Conservation (phyloP, 2,113 vertebrate species). For the Heterochromis multidens region DNA sequence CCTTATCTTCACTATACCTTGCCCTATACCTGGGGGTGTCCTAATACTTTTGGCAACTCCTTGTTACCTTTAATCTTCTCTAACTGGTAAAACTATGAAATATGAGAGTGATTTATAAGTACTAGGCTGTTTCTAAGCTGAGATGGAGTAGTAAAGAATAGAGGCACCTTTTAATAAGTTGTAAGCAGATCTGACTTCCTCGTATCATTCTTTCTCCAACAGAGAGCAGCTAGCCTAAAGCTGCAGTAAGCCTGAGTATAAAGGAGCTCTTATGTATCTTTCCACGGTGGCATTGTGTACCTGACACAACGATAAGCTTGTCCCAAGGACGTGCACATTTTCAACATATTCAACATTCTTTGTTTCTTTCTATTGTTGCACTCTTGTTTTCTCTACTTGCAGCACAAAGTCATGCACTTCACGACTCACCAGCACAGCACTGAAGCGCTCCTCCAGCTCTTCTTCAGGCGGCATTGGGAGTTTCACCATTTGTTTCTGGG, state of each 20-base stretch:
- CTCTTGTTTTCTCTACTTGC: background rate
- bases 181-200: background rate
- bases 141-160: background rate
- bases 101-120: background rate
- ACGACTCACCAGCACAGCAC: constrained; percentile 81
- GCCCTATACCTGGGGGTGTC: too few species aligned
- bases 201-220: background rate
- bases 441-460: constrained; percentile 85
- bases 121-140: background rate
- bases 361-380: background rate
- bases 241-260: constrained; percentile 38
- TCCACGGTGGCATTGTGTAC: constrained; percentile 37
- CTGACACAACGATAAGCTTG: constrained; percentile 39
- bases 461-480: constrained; percentile 79
- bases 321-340: constrained; percentile 39
- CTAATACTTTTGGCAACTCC: background rate
- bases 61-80: background rate
- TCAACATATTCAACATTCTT: constrained; percentile 52
- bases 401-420: background rate
- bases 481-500: constrained; percentile 67
- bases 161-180: background rate
- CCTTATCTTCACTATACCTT: background rate
- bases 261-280: constrained; percentile 42
- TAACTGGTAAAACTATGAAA: background rate
- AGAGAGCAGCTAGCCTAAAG: background rate